phyloP scores from a whole-genome alignment of 2,797 vertebrate genomes.

The Girardinus metallicus region DNA sequence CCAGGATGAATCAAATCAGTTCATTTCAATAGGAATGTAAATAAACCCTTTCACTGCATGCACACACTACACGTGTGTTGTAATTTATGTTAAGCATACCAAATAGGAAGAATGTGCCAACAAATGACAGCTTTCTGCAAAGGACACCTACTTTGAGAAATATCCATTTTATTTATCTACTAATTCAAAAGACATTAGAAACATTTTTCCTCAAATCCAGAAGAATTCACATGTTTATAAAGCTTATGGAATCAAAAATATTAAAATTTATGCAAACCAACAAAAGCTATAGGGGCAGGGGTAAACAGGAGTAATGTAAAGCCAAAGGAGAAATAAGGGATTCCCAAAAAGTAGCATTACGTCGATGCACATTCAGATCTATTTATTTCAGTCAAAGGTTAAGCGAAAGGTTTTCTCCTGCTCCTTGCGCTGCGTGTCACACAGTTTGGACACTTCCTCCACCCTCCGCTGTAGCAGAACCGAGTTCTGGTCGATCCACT shows the following conservation, averaged over 20 bases:
- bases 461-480: slow-evolving; percentile 93
- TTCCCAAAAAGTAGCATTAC: neutral
- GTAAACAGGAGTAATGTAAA: slow-evolving; percentile 5
- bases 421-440: slow-evolving; percentile 91
- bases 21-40: neutral
- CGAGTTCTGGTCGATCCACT: slow-evolving; percentile 94
- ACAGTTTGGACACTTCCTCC: slow-evolving; percentile 92
- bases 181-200: slow-evolving; percentile 17
- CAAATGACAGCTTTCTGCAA: neutral
- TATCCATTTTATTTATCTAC: neutral
- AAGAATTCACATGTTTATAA: slow-evolving; percentile 48
- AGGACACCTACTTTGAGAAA: neutral
- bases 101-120: neutral
- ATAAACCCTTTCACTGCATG: neutral
- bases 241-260: slow-evolving; percentile 45
- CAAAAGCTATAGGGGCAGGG: neutral
- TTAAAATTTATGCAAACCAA: slow-evolving; percentile 21
- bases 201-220: slow-evolving; percentile 41
- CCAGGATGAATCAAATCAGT: neutral
- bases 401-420: slow-evolving; percentile 92
- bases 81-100: neutral
- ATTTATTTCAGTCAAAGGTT: slow-evolving; percentile 83
- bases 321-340: slow-evolving; percentile 9
- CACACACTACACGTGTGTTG: neutral
- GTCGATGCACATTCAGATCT: neutral